Percentiles rank a stretch among this genome's conserved stretches.
phyloP scores from a whole-genome alignment of 2,113 vertebrate species.

The Salvator merianae region DNA sequence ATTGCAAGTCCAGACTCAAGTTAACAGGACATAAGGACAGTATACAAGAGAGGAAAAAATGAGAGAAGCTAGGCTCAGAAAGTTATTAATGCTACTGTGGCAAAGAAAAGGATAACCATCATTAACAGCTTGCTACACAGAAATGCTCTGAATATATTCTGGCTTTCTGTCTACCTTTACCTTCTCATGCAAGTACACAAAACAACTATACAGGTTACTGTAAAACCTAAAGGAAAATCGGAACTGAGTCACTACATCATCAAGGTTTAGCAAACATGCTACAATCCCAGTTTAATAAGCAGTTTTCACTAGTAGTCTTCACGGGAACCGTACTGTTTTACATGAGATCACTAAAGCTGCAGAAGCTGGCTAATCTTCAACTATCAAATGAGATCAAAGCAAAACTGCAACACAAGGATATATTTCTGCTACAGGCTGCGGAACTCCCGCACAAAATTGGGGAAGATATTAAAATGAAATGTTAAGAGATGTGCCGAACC shows the following conservation, averaged over 20 bases:
- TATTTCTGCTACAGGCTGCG: too few relatives aligned
- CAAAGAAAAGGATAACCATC: background rate
- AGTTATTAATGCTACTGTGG: background rate
- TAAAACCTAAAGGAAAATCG: background rate
- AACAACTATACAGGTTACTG: background rate
- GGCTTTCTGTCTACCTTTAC: background rate
- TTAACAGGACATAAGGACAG: background rate
- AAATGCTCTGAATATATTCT: background rate
- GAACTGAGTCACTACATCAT: background rate
- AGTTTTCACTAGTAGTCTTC: too few relatives aligned
- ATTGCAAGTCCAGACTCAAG: background rate
- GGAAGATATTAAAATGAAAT: too few relatives aligned
- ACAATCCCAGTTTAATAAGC: background rate
- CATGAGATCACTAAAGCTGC: too few relatives aligned
- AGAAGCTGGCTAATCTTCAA: too few relatives aligned
- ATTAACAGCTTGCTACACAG: background rate
- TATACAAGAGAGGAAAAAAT: background rate
- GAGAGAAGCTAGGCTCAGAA: background rate
- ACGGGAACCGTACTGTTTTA: too few relatives aligned
- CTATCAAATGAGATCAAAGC: too few relatives aligned
- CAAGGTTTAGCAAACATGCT: background rate
- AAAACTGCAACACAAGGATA: too few relatives aligned
- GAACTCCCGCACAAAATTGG: too few relatives aligned
- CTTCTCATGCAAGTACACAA: background rate
- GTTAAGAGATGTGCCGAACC: too few relatives aligned